Base-by-base conservation (phyloP, 2,888 invertebrate species). In the Gisinianus flammeolus region DNA sequence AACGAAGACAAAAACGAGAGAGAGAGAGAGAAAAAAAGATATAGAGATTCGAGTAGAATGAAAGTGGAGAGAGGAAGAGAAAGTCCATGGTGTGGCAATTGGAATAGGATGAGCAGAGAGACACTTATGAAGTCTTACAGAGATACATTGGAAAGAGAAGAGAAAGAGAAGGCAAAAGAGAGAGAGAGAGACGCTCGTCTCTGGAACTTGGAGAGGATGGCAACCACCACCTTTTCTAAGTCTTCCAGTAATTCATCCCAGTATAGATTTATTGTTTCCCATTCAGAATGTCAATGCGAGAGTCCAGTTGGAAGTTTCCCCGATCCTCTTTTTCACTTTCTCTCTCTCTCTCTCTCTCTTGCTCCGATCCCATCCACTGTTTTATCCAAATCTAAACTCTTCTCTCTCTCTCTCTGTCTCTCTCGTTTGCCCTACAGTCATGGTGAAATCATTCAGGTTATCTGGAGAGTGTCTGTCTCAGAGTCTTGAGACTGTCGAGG, bases 191-290 rank as follows among this genome's bases (percentile, higher is more conserved):
- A 56, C 22, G 56, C 3, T n/a, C n/a, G 56, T 12, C 22, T 56
- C 56, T 19, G 56, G 56, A 56, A 56, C n/a, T 10, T 8, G 52
- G 19, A 58, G n/a, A 62, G 62, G 62, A 62, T 62, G 62, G 68
- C 31, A 64, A 26, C 26, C 5, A n/a, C 28, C 10, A 33, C 66
- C 31, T 33, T 31, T 64, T 68, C n/a, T 6, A 68, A 68, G 70
- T 70, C 56, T 33, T 35, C 68, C 22, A 68, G 35, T 68, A 71
- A 31, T 71, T 71, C 71, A 71, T 71, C 71, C 58, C n/a, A 54
- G 71, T 71, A 71, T 71, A 71, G 71, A 71, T 71, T 71, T 71
- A 71, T 71, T 58, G 71, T 71, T 71, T 58, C 71, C 58, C 71
- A 71, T 71, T 71, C 52, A 56, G 71, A 71, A 58, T 71, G 30